Percentiles rank a stretch among this genome's conserved stretches.
Evolutionary conservation across 1,140 invertebrate genomes (phyloP).

Genomic region (Ceratitis capitata): DNA sequence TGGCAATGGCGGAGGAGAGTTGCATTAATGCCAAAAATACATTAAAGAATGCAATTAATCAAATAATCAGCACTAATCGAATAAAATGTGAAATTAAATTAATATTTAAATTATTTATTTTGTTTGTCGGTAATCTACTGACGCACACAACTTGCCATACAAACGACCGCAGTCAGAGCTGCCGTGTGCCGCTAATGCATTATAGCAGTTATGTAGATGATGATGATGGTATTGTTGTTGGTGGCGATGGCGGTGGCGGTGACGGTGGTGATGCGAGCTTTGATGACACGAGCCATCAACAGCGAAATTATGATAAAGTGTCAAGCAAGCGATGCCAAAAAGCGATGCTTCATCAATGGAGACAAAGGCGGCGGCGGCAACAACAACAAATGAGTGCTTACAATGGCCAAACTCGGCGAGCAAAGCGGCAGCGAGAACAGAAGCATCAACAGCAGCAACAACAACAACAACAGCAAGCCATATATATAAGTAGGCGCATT

Average conservation of each 20-base stretch:
- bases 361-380: constrained; percentile 44
- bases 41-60: constrained; percentile 26
- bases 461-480: not conserved
- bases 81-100: constrained; percentile 29
- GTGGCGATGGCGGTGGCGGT: not conserved
- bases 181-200: constrained; percentile 8
- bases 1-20: not conserved
- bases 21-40: constrained; percentile 13
- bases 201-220: constrained; percentile 11
- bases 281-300: constrained; percentile 43
- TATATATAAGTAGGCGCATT: constrained; percentile 47
- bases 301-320: constrained; percentile 44
- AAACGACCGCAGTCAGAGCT: too few relatives aligned
- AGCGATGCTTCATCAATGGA: constrained; percentile 2
- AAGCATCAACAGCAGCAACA: constrained; percentile 40
- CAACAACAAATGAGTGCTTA: too few relatives aligned
- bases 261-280: constrained; percentile 30
- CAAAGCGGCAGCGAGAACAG: constrained; percentile 41
- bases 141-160: constrained; percentile 11
- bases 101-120: constrained; percentile 28
- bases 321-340: constrained; percentile 36
- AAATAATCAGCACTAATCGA: constrained; percentile 21
- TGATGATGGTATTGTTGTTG: not conserved
- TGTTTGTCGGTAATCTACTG: not conserved
- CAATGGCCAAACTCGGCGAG: not conserved